Percentiles rank a stretch among this genome's conserved stretches.
These are phyloP conservation scores for Psammodynastes pulverulentus DNA, from an alignment of 2,113 vertebrate species.

Conservation along the genomic window DNA sequence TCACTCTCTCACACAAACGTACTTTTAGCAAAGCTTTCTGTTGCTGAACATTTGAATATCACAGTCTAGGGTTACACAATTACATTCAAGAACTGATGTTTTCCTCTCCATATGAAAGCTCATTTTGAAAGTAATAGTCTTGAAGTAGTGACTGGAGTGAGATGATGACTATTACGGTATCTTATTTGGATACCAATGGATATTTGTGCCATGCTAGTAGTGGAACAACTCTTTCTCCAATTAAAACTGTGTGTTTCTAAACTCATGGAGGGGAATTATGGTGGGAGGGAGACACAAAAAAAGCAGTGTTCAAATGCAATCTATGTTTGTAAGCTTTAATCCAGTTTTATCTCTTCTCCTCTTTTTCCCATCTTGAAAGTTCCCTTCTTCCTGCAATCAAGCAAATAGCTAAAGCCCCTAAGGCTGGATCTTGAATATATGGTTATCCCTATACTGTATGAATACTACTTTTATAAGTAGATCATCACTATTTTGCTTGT, in stretches of 20 bases:
- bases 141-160: constrained; percentile 12
- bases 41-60: neutral
- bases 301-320: constrained; percentile 31
- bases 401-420: constrained; percentile 22
- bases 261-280: neutral
- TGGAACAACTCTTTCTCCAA: constrained; percentile 15
- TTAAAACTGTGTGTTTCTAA: neutral
- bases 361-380: constrained; percentile 42
- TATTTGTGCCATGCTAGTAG: neutral
- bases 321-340: constrained; percentile 40
- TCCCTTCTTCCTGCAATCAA: constrained; percentile 42
- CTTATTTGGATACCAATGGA: neutral
- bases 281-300: neutral
- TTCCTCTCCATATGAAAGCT: constrained; percentile 12
- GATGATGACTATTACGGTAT: constrained; percentile 30
- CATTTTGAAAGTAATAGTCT: constrained; percentile 5
- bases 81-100: neutral
- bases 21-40: neutral
- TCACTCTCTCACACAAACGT: neutral
- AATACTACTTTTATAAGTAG: constrained; percentile 45
- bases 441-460: constrained; percentile 27
- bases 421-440: constrained; percentile 24
- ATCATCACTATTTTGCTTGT: constrained; percentile 32
- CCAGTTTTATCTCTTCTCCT: constrained; percentile 49
- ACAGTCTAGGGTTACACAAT: rapidly evolving